Evolutionary conservation across 2,888 invertebrate species (phyloP).

Genomic region (Drosophila prostipennis): DNA sequence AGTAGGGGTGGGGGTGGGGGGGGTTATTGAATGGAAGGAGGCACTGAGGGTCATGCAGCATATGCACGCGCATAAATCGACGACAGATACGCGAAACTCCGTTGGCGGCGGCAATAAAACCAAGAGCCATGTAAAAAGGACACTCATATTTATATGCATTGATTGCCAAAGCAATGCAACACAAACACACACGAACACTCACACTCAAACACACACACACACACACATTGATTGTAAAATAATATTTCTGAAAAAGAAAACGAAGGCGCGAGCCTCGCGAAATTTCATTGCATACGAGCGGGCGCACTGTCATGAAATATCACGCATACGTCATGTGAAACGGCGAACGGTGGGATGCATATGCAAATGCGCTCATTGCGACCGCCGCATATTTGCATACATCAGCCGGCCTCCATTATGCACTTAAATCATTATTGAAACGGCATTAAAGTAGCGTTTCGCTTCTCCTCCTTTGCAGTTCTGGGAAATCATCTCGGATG

Average conservation of each 20-base stretch:
- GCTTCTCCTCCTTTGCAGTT: constrained; percentile 85
- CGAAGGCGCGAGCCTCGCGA: constrained; percentile 18
- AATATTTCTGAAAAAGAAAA: constrained; percentile 61
- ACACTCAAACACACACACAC: constrained; percentile 16
- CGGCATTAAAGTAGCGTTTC: constrained; percentile 11
- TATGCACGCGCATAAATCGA: constrained; percentile 75
- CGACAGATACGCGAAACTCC: constrained; percentile 59
- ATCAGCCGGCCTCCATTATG: constrained; percentile 18
- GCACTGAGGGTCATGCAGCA: constrained; percentile 43
- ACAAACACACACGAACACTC: constrained; percentile 46
- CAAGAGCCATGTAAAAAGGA: constrained; percentile 76
- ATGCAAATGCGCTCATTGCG: constrained; percentile 30
- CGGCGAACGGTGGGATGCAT: constrained; percentile 7
- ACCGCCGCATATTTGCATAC: constrained; percentile 37
- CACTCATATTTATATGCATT: constrained; percentile 79
- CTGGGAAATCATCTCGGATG: constrained; percentile 93
- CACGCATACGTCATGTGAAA: constrained; percentile 40
- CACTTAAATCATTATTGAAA: constrained; percentile 33
- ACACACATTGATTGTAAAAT: constrained; percentile 73
- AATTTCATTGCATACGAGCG: constrained; percentile 43
- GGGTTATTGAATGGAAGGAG: neutral
- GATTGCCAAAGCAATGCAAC: constrained; percentile 76
- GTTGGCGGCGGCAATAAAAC: constrained; percentile 59
- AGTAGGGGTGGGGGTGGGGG: too few species aligned
- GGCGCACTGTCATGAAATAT: constrained; percentile 42